These are phyloP conservation scores for Sebastes trivittatus DNA, from an alignment of 2,797 vertebrate species.

Conservation along the genomic window DNA sequence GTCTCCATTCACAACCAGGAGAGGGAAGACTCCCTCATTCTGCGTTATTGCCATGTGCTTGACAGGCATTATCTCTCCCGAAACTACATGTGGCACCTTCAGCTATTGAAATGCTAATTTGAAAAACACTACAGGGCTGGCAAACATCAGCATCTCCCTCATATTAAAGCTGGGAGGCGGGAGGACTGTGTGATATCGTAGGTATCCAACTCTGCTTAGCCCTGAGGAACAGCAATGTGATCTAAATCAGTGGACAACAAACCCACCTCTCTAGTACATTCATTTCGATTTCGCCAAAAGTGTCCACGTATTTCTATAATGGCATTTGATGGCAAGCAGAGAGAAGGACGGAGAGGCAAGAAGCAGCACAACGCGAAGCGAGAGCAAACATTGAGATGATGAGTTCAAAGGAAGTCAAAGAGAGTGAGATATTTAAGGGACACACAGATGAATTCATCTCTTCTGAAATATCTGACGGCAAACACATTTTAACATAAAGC, in stretches of 20 bases:
- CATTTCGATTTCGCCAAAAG: not conserved
- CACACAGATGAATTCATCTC: not conserved
- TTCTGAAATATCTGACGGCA: not conserved
- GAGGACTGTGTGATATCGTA: constrained; percentile 19
- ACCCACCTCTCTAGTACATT: not conserved
- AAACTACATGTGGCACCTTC: constrained; percentile 56
- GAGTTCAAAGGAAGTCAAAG: constrained; percentile 15
- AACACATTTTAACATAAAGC: not conserved
- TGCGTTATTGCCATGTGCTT: constrained; percentile 50
- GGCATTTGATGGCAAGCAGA: constrained; percentile 22
- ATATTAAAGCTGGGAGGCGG: constrained; percentile 53
- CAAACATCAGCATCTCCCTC: constrained; percentile 71
- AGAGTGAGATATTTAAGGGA: not conserved
- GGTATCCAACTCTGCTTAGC: constrained; percentile 29
- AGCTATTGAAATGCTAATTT: constrained; percentile 78
- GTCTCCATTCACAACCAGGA: constrained; percentile 41
- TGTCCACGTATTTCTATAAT: constrained; percentile 18
- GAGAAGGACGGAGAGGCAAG: not conserved
- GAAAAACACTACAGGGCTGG: constrained; percentile 59
- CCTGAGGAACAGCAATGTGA: constrained; percentile 21
- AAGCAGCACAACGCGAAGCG: not conserved
- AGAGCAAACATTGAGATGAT: constrained; percentile 7
- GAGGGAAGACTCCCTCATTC: constrained; percentile 39
- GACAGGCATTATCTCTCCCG: constrained; percentile 69
- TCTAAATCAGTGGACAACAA: constrained; percentile 46